These are phyloP conservation scores for Neofelis nebulosa DNA, from an alignment of 2,113 vertebrate genomes.

Conservation along the genomic window DNA sequence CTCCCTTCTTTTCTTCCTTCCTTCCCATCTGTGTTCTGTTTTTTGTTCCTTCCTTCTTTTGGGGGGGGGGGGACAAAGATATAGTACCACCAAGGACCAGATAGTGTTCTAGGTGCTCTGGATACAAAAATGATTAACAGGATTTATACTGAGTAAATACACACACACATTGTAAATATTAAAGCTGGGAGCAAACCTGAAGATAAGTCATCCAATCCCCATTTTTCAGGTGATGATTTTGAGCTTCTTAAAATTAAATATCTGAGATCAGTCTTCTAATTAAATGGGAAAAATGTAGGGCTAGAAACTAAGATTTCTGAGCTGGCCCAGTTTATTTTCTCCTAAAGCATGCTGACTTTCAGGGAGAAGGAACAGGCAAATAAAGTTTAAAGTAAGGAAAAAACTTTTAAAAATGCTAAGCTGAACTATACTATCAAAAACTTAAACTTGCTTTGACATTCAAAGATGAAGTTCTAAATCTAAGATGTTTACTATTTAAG, in stretches of 20 bases:
- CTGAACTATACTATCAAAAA: background rate
- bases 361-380: background rate
- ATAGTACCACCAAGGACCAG: background rate
- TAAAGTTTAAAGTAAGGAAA: background rate
- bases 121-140: background rate
- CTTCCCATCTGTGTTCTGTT: background rate
- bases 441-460: background rate
- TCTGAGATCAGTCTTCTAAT: background rate
- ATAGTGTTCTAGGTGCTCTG: background rate
- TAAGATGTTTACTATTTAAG: background rate
- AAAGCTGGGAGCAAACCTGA: background rate
- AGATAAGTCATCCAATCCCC: background rate
- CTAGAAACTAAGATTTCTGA: background rate
- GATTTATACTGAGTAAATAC: background rate
- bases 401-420: background rate
- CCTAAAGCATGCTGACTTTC: background rate
- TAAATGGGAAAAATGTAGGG: background rate
- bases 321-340: background rate
- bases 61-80: no score
- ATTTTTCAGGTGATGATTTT: background rate
- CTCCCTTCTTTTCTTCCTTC: background rate
- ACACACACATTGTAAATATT: background rate
- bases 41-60: background rate
- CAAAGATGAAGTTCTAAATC: slow-evolving; percentile 16
- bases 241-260: background rate